Base-by-base conservation (phyloP, 2,797 vertebrate genomes). In the Micrastur ruficollis region DNA sequence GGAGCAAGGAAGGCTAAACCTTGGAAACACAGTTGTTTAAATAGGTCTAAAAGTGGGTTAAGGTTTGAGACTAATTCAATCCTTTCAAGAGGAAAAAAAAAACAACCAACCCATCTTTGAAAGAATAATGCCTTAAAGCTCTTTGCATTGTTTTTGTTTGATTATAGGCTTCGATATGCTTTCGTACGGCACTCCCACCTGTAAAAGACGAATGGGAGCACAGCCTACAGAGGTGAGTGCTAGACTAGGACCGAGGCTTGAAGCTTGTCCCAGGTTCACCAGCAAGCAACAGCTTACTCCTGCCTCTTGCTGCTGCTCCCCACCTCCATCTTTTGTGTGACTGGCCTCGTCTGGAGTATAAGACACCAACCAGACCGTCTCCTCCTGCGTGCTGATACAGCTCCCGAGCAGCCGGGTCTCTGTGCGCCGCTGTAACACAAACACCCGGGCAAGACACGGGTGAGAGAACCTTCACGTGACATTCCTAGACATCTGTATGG, bases 401-500 rank as follows among this genome's bases (percentile, higher is more conserved):
- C 62, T 66, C 52, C 63, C 3, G 42, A 27, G 55, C 56, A 9
- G 40, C 79, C 5, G 44, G 44, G 44, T 44, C 44, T 44, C 44
- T 18, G 44, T 17, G 17, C 44, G 44, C 44, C 44, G 14, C 79
- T 27, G 2, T 2, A 5, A 13, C 5, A 20, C 65, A 7, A 42
- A 29, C 66, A 44, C 38, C 32, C 3, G 56, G 12, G 56, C 38
- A 14, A 25, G n/a, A 10, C 38, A 8, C 26, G 11, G 4, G 42
- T 4, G 14, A 40, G 50, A 1, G 12, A n/a, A 23, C 36, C 71
- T 40, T 40, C 61, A 3, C 4, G 1, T 8, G 19, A 27, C 50
- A 29, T 21, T 42, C n/a, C 38, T 9, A 1, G 10, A 9, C 46
- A 19, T 15, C 56, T 5, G n/a, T 2, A 7, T 1, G 25, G 19